phyloP scores from a whole-genome alignment of 2,113 vertebrate genomes.

The Lampris incognitus region DNA sequence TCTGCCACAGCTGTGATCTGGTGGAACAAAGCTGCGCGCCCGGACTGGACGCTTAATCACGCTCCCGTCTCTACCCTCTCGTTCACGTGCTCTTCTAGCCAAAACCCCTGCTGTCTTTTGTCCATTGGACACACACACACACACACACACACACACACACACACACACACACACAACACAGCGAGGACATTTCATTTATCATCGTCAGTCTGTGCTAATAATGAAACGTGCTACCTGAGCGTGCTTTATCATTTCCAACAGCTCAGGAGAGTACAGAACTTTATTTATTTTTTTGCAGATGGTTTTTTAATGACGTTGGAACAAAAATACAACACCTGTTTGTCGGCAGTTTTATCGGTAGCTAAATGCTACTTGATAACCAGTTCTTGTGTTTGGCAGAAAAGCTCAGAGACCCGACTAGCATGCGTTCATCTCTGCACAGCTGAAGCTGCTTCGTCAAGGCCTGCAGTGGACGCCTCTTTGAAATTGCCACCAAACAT shows the following conservation, averaged over 20 bases:
- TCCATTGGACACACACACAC: neutral
- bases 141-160: neutral
- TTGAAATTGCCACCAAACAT: conserved; percentile 31
- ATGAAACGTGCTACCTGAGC: too few relatives aligned
- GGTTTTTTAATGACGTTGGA: too few relatives aligned
- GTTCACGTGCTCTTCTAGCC: neutral
- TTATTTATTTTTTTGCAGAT: neutral
- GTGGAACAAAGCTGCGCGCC: conserved; percentile 77
- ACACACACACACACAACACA: neutral
- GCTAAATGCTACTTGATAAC: conserved; percentile 10
- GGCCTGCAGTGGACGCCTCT: neutral
- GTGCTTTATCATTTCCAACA: too few relatives aligned
- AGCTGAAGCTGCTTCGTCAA: neutral
- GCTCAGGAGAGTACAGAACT: too few relatives aligned
- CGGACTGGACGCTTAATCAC: conserved; percentile 58
- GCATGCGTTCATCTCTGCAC: conserved; percentile 27
- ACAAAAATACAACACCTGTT: neutral
- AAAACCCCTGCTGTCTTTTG: conserved; percentile 2
- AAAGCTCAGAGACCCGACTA: neutral
- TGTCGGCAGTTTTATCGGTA: neutral
- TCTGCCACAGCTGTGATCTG: conserved; percentile 80
- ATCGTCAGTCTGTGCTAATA: conserved; percentile 21
- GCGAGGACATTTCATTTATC: conserved; percentile 2
- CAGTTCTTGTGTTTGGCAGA: conserved; percentile 18
- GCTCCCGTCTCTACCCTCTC: conserved; percentile 67